These are phyloP conservation scores for Ophioninae sp. DNA, from an alignment of 2,888 invertebrate species.

Conservation along the genomic window DNA sequence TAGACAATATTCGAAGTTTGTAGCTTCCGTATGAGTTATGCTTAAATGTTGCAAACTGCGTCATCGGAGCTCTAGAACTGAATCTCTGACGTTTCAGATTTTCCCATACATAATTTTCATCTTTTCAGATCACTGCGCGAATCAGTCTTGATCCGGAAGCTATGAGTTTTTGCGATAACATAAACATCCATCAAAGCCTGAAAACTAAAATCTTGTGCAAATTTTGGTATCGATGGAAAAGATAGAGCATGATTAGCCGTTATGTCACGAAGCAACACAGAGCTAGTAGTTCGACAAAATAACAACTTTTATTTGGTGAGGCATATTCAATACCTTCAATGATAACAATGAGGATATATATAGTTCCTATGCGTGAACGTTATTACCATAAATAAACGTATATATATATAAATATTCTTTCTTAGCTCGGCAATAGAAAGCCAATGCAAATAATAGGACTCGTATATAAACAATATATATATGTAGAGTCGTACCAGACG, in stretches of 20 bases:
- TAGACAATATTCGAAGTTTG: too few relatives aligned
- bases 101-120: too few relatives aligned
- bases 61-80: too few relatives aligned
- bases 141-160: too few relatives aligned
- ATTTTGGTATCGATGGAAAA: background rate
- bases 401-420: slow-evolving; percentile 16
- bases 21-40: too few relatives aligned
- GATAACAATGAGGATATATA: background rate
- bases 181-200: too few relatives aligned
- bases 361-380: slow-evolving; percentile 11
- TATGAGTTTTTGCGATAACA: too few relatives aligned
- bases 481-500: slow-evolving; percentile 67
- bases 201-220: background rate
- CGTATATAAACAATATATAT: slow-evolving; percentile 23
- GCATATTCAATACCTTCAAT: slow-evolving; percentile 14
- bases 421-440: too few relatives aligned
- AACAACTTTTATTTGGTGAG: slow-evolving; percentile 8
- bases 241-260: background rate
- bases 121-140: too few relatives aligned
- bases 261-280: background rate
- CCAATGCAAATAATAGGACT: slow-evolving; percentile 2
- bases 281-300: background rate
- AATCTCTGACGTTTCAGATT: too few relatives aligned
- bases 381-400: slow-evolving; percentile 28
- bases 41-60: too few relatives aligned